Conservation (phyloP, 1,140 invertebrate genomes). For the Pseudomyrmex dendroicus region DNA sequence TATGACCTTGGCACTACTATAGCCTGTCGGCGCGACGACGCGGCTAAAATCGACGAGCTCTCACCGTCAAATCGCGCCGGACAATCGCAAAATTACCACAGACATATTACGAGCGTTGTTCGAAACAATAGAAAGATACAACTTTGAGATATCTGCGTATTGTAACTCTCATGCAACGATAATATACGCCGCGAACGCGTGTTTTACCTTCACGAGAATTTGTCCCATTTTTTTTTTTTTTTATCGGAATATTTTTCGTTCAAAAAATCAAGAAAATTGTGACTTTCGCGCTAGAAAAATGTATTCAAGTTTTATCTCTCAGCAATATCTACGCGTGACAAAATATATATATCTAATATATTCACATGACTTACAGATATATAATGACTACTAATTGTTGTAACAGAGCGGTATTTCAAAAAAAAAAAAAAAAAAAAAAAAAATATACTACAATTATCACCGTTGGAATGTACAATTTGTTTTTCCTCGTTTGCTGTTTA, state of each 20-base stretch:
- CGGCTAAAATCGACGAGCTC: conserved; percentile 62
- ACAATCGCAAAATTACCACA: conserved; percentile 64
- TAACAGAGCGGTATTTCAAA: conserved; percentile 8
- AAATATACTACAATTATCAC: too few species aligned
- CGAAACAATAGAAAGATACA: conserved; percentile 11
- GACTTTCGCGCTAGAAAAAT: not conserved
- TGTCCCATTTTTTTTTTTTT: not conserved
- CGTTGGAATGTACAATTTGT: not conserved
- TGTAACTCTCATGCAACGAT: not conserved
- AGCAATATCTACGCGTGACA: not conserved
- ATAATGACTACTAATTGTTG: too few species aligned
- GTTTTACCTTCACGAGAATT: not conserved
- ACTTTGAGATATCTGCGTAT: conserved; percentile 23
- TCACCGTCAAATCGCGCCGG: conserved; percentile 19
- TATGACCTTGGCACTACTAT: conserved; percentile 68
- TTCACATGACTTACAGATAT: conserved; percentile 9
- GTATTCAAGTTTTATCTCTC: not conserved
- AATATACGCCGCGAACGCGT: not conserved
- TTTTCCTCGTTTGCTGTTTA: not conserved
- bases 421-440: too few species aligned
- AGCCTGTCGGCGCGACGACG: conserved; percentile 49
- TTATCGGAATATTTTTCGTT: too few species aligned
- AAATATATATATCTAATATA: not conserved
- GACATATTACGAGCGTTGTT: conserved; percentile 48
- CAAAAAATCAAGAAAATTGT: too few species aligned